These are phyloP conservation scores for Lasiommata megera DNA, from an alignment of 2,888 invertebrate genomes.

Conservation along the genomic window DNA sequence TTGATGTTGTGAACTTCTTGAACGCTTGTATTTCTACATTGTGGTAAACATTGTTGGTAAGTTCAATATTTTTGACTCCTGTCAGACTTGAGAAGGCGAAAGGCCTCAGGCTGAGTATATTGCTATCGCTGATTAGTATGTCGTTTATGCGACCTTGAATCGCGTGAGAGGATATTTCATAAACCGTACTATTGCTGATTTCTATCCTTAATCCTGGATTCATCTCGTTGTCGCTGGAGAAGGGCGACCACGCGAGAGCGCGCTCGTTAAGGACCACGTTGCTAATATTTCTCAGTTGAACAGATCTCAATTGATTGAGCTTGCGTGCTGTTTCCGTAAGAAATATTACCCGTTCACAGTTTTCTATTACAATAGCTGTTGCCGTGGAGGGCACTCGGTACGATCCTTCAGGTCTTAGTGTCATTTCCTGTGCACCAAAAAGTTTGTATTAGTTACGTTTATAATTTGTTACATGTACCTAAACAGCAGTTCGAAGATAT, in stretches of 20 bases:
- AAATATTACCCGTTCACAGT: constrained; percentile 84
- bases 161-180: constrained; percentile 81
- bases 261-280: constrained; percentile 83
- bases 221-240: constrained; percentile 83
- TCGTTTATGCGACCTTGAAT: constrained; percentile 87
- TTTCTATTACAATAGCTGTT: constrained; percentile 83
- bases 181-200: constrained; percentile 74
- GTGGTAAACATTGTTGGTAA: constrained; percentile 82
- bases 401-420: constrained; percentile 80
- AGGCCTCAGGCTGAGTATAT: constrained; percentile 83
- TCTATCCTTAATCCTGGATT: constrained; percentile 80
- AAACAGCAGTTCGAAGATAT: neutral
- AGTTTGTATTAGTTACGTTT: neutral
- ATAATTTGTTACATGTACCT: too few species aligned
- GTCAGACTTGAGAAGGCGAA: constrained; percentile 89
- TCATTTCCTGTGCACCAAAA: constrained; percentile 74
- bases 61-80: constrained; percentile 83
- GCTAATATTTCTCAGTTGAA: constrained; percentile 83
- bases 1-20: constrained; percentile 87
- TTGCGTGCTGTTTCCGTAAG: constrained; percentile 80
- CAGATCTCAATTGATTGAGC: constrained; percentile 82
- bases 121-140: constrained; percentile 83
- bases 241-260: constrained; percentile 82
- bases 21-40: constrained; percentile 87
- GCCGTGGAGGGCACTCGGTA: constrained; percentile 74